Percentiles rank a stretch among this genome's conserved stretches.
Evolutionary conservation across 2,888 invertebrate genomes (phyloP).

Genomic region (Philopedon plagiatum): DNA sequence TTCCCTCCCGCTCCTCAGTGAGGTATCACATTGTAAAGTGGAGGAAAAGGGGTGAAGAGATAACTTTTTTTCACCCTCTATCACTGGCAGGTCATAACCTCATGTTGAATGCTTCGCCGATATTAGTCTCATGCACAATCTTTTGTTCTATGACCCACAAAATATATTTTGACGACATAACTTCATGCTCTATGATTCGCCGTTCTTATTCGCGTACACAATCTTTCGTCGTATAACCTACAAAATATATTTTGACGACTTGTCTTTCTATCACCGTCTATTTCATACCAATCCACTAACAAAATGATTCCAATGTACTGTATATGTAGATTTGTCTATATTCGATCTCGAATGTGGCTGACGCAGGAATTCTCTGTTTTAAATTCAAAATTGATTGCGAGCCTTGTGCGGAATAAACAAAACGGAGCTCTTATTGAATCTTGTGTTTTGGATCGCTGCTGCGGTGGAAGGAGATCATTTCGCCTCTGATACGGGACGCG

Average conservation of each 20-base stretch:
- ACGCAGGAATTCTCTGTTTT: constrained; percentile 24
- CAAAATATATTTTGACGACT: not conserved
- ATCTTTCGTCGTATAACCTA: not conserved
- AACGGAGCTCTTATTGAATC: constrained; percentile 18
- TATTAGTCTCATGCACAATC: too few species aligned
- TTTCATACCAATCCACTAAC: not conserved
- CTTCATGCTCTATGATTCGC: too few species aligned
- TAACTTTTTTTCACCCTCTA: too few species aligned
- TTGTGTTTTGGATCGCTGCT: constrained; percentile 15
- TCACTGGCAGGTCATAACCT: too few species aligned
- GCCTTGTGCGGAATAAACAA: constrained; percentile 29
- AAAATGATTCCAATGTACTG: constrained; percentile 23
- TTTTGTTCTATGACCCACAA: too few species aligned
- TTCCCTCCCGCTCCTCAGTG: too few species aligned
- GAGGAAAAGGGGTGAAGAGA: too few species aligned
- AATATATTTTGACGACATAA: too few species aligned
- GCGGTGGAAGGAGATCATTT: not conserved
- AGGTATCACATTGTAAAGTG: too few species aligned
- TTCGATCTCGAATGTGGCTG: constrained; percentile 30
- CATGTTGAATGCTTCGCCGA: too few species aligned
- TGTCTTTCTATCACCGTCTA: not conserved
- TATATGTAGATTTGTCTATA: constrained; percentile 35
- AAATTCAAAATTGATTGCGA: constrained; percentile 35
- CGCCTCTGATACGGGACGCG: not conserved
- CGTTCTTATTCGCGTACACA: too few species aligned